Base-by-base conservation (phyloP, 2,888 invertebrate species). In the Acleris laterana region DNA sequence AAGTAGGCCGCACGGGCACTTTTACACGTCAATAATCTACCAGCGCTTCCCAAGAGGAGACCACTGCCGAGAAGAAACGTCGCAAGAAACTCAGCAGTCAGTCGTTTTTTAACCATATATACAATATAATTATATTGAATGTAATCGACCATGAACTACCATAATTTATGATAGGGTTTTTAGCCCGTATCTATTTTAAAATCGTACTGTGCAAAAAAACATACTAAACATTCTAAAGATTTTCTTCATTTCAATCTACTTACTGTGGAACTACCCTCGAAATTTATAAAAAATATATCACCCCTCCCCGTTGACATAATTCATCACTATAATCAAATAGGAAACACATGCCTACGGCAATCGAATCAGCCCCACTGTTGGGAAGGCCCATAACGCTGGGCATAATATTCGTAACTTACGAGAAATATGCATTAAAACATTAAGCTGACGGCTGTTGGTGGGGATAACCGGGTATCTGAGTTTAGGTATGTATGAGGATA, bases 241-340 rank as follows among this genome's bases (percentile, higher is more conserved):
- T 17, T 17, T 7, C 17, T 46, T n/a, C 5, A 46, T 46, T 46
- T 46, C 46, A 46, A 46, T n/a, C 17, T 1, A 16, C 46, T 7
- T 46, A 46, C 51, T 0, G 5, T 28, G 19, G 13, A 53, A 16
- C 5, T 48, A 55, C 60, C 60, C 64, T 55, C 49, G 60, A 59
- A 64, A 64, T 53, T 46, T 49, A 59, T 64, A 64, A 55, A 64
- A 60, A 53, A 64, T 64, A 64, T 44, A 64, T 60, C 64, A 60
- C 64, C 62, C 53, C 55, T 42, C 56, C 53, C 55, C 62, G 55
- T 28, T 60, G 60, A 64, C 56, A 50, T 61, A 56, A 65, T 65
- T 51, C 55, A 61, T 65, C 65, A 61, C 65, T 11, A 20, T 65
- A 61, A 65, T 65, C 65, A 55, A 65, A 65, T 65, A 46, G 42